Evolutionary conservation across 2,797 vertebrate species (phyloP), one percentile per base, ranked within the genome.

Genomic region (Spondyliosoma cantharus): DNA sequence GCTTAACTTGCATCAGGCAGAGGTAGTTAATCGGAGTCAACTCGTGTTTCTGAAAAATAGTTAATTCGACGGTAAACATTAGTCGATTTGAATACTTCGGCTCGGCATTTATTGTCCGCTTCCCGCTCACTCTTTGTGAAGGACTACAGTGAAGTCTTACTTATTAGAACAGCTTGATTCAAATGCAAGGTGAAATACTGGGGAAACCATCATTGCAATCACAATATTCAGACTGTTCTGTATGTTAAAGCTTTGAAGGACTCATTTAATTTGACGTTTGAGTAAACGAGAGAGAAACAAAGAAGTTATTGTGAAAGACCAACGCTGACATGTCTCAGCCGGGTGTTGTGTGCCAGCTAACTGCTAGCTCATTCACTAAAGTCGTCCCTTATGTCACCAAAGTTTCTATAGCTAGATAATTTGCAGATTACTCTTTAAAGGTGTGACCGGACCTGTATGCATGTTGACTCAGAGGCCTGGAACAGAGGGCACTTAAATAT

Each of bases 1-100:
- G 45, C 15, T 73, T 58, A 48, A 57, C 57, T 59, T 73, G 46
- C 64, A 37, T 57, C 16, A 68, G 25, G 58, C 32, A 37, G n/a
- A 48, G 24, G 14, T 19, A 50, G 17, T 64, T 71, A 15, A 71
- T 56, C 43, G 57, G 32, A 48, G 49, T 46, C 71, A 54, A 22
- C 6, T 22, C 43, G 19, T 48, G 7, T 17, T 3, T 7, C 24
- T 62, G 37, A 1, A 32, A 22, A 16, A 50, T n/a, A 46, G 5
- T 16, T 20, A 3, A n/a, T 50, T 50, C 54, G 9, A 37, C 1
- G 9, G 37, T 9, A 37, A 37, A 37, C 37, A 37, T 37, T 9
- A 37, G 37, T 37, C 11, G 3, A 11, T 11, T 37, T 37, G 3
- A 37, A 37, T 7, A 37, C 37, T 37, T 37, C 37, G 3, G 37